phyloP scores from a whole-genome alignment of 2,888 invertebrate genomes.

The Gasteruption jaculator region DNA sequence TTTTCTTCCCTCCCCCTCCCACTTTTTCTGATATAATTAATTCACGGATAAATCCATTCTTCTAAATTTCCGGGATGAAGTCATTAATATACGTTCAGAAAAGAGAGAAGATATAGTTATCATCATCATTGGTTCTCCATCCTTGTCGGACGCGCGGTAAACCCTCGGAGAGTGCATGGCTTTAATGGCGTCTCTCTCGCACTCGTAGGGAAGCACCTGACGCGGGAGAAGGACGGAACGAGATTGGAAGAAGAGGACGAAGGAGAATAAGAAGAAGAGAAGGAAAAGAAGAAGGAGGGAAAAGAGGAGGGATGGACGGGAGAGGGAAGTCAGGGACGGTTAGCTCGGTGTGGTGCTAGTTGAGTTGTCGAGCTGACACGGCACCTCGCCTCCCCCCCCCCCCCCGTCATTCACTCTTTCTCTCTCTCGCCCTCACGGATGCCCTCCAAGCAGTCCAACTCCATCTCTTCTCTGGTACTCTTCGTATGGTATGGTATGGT shows the following conservation, averaged over 20 bases:
- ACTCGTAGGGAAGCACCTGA: too few species aligned
- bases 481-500: too few species aligned
- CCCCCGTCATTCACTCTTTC: conserved; percentile 10
- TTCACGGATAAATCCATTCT: background rate
- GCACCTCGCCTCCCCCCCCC: conserved; percentile 34
- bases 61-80: background rate
- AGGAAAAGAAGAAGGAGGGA: conserved; percentile 19
- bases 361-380: conserved; percentile 53
- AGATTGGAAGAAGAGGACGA: conserved; percentile 16
- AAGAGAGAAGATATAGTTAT: conserved; percentile 12
- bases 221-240: conserved; percentile 18
- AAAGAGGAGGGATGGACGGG: conserved; percentile 22
- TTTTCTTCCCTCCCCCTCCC: conserved; percentile 1
- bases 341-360: conserved; percentile 52
- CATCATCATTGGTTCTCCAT: background rate
- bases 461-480: conserved; percentile 18
- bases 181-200: too few species aligned
- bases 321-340: conserved; percentile 37
- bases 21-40: conserved; percentile 1
- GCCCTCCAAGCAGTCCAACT: conserved; percentile 11
- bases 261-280: conserved; percentile 9
- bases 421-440: too few species aligned
- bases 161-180: too few species aligned
- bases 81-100: too few species aligned
- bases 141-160: too few species aligned